Conservation (phyloP, 2,888 invertebrate species). For the Alitta virens region DNA sequence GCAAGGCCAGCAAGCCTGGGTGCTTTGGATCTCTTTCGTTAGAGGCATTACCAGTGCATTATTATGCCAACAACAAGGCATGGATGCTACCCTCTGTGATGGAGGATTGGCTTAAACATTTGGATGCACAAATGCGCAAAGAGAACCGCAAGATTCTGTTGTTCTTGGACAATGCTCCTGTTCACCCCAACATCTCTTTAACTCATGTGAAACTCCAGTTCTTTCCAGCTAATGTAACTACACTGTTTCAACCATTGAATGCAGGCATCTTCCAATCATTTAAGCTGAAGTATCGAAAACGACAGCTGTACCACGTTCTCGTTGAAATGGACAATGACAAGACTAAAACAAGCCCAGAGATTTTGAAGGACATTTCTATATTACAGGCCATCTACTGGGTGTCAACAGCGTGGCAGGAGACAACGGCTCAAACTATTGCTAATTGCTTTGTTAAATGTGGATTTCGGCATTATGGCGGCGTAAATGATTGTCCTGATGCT, state of each 20-base stretch:
- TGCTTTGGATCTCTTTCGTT: conserved; percentile 28
- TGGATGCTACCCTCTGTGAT: conserved; percentile 32
- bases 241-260: conserved; percentile 9
- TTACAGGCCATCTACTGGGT: too few species aligned
- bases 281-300: conserved; percentile 8
- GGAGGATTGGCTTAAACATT: conserved; percentile 25
- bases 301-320: not conserved
- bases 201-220: conserved; percentile 17
- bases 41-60: conserved; percentile 24
- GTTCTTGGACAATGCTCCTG: conserved; percentile 22
- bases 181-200: conserved; percentile 16
- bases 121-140: not conserved
- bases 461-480: too few species aligned
- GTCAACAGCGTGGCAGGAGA: too few species aligned
- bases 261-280: conserved; percentile 12
- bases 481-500: too few species aligned
- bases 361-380: too few species aligned
- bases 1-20: conserved; percentile 28
- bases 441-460: too few species aligned
- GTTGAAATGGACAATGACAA: too few species aligned
- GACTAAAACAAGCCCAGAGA: too few species aligned
- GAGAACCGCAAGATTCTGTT: conserved; percentile 17
- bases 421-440: too few species aligned
- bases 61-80: conserved; percentile 28
- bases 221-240: conserved; percentile 13